These are phyloP conservation scores for Musca vetustissima DNA, from an alignment of 1,140 invertebrate genomes.

Conservation along the genomic window DNA sequence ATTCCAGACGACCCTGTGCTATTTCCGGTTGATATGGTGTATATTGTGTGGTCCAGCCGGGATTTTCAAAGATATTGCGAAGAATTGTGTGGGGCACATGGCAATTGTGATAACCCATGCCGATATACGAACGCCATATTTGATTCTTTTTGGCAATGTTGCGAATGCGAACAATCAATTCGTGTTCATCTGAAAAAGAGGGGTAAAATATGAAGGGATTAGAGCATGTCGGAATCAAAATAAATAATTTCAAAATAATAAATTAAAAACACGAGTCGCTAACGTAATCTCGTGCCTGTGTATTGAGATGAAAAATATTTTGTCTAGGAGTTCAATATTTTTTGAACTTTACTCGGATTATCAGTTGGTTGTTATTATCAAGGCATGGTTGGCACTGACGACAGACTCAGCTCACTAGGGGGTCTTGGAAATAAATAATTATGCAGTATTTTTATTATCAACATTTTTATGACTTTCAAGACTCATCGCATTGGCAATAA, in stretches of 20 bases:
- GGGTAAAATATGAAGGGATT: too few relatives aligned
- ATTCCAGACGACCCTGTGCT: conserved; percentile 93
- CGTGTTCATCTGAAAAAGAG: conserved; percentile 77
- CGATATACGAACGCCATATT: conserved; percentile 95
- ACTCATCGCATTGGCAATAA: not conserved
- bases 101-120: conserved; percentile 98
- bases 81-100: conserved; percentile 93
- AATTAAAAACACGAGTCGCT: too few relatives aligned
- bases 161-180: conserved; percentile 77
- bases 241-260: too few relatives aligned
- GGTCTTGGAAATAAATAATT: not conserved
- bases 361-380: not conserved
- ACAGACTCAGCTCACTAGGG: not conserved
- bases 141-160: conserved; percentile 86
- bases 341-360: not conserved
- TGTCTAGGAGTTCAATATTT: too few relatives aligned
- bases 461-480: not conserved
- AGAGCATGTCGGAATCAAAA: too few relatives aligned
- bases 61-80: conserved; percentile 98
- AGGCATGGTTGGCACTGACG: not conserved
- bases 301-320: too few relatives aligned
- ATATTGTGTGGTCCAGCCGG: conserved; percentile 94
- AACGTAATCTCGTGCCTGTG: too few relatives aligned
- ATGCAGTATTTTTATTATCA: too few relatives aligned
- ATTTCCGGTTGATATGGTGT: conserved; percentile 93